These are phyloP conservation scores for Sebastes reedi DNA, from an alignment of 2,797 vertebrate species.

Conservation along the genomic window DNA sequence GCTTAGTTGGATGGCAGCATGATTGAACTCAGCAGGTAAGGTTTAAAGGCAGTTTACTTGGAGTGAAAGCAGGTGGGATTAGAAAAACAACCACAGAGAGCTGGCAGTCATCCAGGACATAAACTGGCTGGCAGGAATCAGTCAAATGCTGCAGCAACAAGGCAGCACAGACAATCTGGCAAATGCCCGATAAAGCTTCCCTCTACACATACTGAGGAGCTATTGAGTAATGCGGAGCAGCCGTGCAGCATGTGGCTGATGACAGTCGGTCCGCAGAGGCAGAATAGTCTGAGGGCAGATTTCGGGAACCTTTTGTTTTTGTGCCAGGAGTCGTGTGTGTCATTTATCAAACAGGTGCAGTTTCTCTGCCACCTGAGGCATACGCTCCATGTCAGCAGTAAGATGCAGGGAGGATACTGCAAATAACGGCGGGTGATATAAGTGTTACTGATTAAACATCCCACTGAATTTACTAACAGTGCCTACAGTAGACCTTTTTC, in stretches of 20 bases:
- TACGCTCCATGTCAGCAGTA: not conserved
- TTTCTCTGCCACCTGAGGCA: not conserved
- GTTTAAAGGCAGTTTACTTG: not conserved
- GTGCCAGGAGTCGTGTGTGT: not conserved
- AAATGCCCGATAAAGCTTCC: not conserved
- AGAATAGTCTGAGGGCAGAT: not conserved
- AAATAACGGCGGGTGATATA: not conserved
- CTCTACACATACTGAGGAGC: not conserved
- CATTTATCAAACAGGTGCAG: not conserved
- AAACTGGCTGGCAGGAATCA: not conserved
- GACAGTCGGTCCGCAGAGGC: not conserved
- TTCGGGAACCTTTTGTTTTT: not conserved
- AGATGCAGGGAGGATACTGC: not conserved
- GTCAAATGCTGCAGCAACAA: not conserved
- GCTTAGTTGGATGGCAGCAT: not conserved
- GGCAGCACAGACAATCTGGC: not conserved
- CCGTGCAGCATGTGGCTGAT: constrained; percentile 21
- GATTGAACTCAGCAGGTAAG: not conserved
- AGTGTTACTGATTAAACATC: not conserved
- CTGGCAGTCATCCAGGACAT: not conserved
- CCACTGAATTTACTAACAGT: not conserved
- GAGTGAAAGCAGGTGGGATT: not conserved
- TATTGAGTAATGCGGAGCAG: constrained; percentile 4
- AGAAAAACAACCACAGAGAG: constrained; percentile 4
- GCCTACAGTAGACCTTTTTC: not conserved